These are phyloP conservation scores for Taphrorychus bicolor DNA, from an alignment of 2,888 invertebrate species.

Conservation along the genomic window DNA sequence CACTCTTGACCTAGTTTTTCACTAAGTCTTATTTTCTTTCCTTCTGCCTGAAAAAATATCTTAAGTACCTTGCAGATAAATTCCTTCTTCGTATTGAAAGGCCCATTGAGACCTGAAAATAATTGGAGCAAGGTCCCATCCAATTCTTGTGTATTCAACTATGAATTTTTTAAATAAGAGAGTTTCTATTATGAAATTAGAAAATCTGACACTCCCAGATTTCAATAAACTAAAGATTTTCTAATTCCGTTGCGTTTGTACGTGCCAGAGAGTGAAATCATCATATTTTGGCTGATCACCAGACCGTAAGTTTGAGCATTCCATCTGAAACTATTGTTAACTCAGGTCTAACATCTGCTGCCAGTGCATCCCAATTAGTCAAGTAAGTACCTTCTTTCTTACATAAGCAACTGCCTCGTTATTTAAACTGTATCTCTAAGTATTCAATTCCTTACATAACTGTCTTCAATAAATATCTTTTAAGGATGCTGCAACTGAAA, in stretches of 20 bases:
- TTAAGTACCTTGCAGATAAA: neutral
- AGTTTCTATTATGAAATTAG: neutral
- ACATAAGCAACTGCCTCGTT: no score
- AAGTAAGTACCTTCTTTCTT: slow-evolving; percentile 33
- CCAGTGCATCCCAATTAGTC: slow-evolving; percentile 23
- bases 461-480: slow-evolving; percentile 19
- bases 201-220: neutral
- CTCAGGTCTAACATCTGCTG: slow-evolving; percentile 16
- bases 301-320: slow-evolving; percentile 14
- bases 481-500: slow-evolving; percentile 48
- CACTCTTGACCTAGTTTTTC: neutral
- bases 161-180: neutral
- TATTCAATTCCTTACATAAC: no score
- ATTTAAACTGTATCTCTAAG: no score
- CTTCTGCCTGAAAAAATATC: neutral
- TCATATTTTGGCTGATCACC: slow-evolving; percentile 32
- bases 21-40: neutral
- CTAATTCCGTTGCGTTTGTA: slow-evolving; percentile 14
- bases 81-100: neutral
- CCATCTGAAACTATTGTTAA: slow-evolving; percentile 22
- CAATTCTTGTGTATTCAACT: neutral
- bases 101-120: neutral
- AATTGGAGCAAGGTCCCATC: neutral
- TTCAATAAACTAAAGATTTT: slow-evolving; percentile 9
- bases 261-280: slow-evolving; percentile 23